phyloP scores from a whole-genome alignment of 2,113 vertebrate species.

The Rhabdomys dilectus region DNA sequence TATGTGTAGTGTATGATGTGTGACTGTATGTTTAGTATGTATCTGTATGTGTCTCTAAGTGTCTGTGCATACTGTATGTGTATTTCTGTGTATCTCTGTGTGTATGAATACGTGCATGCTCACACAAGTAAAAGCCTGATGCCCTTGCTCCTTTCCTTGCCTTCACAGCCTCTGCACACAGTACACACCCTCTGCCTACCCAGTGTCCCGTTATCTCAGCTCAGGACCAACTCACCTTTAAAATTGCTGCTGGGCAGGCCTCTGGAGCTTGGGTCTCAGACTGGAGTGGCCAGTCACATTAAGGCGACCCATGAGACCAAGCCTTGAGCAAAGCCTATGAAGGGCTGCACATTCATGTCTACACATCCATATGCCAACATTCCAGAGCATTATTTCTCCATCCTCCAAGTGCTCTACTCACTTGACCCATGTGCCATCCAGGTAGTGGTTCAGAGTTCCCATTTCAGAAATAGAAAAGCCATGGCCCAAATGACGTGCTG shows the following conservation, averaged over 20 bases:
- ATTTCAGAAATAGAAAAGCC: not conserved
- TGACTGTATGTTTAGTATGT: not conserved
- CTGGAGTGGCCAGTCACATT: not conserved
- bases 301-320: no score
- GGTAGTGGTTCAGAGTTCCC: not conserved
- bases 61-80: not conserved
- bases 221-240: fast-evolving
- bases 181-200: fast-evolving
- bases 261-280: not conserved
- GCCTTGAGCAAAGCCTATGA: not conserved
- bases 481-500: not conserved
- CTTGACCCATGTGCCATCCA: not conserved
- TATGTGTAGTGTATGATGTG: not conserved
- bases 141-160: not conserved
- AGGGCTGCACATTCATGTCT: not conserved
- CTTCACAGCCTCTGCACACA: not conserved
- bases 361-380: fast-evolving
- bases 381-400: no score
- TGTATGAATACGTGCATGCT: fast-evolving
- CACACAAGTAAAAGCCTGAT: fast-evolving
- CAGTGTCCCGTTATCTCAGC: fast-evolving
- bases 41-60: not conserved
- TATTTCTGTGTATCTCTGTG: not conserved
- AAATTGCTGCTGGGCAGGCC: fast-evolving
- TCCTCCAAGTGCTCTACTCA: no score